Base-by-base conservation (phyloP, 1,140 invertebrate genomes). In the Euura lappo region DNA sequence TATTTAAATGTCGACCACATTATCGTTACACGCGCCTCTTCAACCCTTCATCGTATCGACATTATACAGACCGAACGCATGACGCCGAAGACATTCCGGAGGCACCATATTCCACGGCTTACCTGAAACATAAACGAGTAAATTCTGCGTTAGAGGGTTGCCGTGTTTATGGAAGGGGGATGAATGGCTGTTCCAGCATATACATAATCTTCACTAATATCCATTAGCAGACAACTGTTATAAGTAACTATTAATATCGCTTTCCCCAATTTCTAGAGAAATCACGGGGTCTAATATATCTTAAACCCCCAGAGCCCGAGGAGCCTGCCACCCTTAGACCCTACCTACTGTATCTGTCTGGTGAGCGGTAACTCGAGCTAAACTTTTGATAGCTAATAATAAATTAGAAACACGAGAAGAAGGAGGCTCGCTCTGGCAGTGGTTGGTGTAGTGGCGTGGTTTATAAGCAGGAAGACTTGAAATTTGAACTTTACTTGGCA, bases 1-100 rank as follows among this genome's bases (percentile, higher is more conserved):
- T 86, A 87, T 86, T 87, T 87, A 86, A 87, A 87, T 87, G 85
- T 86, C 86, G 86, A 81, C 75, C 80, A 79, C 82, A 85, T 82
- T 28, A 28, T 28, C 28, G 28, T 28, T 84, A 82, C 83, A 81
- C 83, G 77, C 76, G 76, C 44, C 42, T 68, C 10, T 13, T 43
- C 64, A 65, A 65, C 44, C 74, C 65, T 60, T 71, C 11, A 43
- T 45, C 66, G 28, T 28, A 28, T 28, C 28, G 28, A 28, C 28
- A 28, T 28, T 28, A 28, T 28, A 28, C 28, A 28, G 28, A 28
- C 28, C 28, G 28, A 28, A 28, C 28, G 28, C 28, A 28, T 28
- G 28, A 28, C 28, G 28, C 28, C 28, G 28, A 28, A 28, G 28
- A 28, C 28, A 28, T 28, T 28, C 28, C 28, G 1, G 28, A 28